These are phyloP conservation scores for Siderastrea radians DNA, from an alignment of 92 coral and sea anemone genomes.

Conservation along the genomic window DNA sequence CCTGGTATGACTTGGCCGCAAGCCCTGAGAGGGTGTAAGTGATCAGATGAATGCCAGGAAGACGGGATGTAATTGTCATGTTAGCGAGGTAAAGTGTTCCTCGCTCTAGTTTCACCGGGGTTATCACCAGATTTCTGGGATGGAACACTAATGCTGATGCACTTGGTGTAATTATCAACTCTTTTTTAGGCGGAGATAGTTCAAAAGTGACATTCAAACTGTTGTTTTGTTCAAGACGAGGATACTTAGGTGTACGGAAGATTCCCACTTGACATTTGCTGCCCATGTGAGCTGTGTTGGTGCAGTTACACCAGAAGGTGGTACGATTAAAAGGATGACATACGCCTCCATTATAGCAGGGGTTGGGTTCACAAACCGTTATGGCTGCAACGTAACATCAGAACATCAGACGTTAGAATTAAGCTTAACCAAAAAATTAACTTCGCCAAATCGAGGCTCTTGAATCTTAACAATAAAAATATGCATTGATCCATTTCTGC, in stretches of 20 bases:
- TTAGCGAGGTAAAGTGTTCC: slow-evolving; percentile 41
- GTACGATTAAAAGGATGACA: slow-evolving; percentile 64
- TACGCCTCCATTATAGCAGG: slow-evolving; percentile 72
- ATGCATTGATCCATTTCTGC: too few species aligned
- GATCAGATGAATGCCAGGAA: slow-evolving; percentile 68
- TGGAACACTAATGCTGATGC: slow-evolving; percentile 52
- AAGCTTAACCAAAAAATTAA: too few species aligned
- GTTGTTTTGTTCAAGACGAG: slow-evolving; percentile 38
- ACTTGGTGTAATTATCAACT: slow-evolving; percentile 40
- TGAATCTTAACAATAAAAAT: too few species aligned
- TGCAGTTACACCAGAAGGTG: slow-evolving; percentile 71
- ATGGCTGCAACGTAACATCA: slow-evolving; percentile 44
- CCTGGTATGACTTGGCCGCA: slow-evolving; percentile 52
- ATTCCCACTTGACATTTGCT: slow-evolving; percentile 61
- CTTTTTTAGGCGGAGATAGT: slow-evolving; percentile 65
- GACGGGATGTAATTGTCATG: slow-evolving; percentile 59
- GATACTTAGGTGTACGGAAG: slow-evolving; percentile 61
- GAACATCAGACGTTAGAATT: background rate
- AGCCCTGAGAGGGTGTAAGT: slow-evolving; percentile 73
- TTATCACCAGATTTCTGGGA: slow-evolving; percentile 42
- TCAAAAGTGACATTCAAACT: slow-evolving; percentile 51
- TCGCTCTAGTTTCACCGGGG: slow-evolving; percentile 7
- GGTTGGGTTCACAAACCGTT: slow-evolving; percentile 78
- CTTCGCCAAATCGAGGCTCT: too few species aligned
- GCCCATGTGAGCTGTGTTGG: slow-evolving; percentile 76